Base-by-base conservation (phyloP, 2,888 invertebrate genomes). In the Pyralis farinalis region DNA sequence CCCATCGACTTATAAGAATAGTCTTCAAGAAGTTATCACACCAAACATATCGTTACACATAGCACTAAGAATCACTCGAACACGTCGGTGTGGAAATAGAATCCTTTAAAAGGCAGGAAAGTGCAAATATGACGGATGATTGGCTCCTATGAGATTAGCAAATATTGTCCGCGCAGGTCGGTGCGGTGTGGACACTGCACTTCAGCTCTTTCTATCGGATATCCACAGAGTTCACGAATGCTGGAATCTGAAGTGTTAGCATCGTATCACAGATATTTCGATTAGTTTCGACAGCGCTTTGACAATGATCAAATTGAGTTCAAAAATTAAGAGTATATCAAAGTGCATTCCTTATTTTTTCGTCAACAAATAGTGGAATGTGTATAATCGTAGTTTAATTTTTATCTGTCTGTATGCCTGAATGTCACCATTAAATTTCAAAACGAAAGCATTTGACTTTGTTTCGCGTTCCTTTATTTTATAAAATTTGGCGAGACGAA, bases 131-230 rank as follows among this genome's bases (percentile, higher is more conserved):
- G 60, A 56, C 50, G 63, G 44, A 57, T 63, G 61, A 70, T 69
- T 69, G 58, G 51, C 48, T 53, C 49, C 52, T 59, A 54, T 40
- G 56, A 58, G 61, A 69, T 68, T 65, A 59, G 70, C 66, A 72
- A 73, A 61, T 49, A 58, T 47, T 53, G 48, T 42, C 45, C 33
- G 40, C 16, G 22, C 35, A 21, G 42, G 49, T 47, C 34, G 27
- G 43, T 40, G 45, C 42, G 46, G 51, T 81, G 69, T 82, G 66
- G 76, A 71, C 72, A 65, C 41, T 74, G 73, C 82, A 65, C 82
- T 82, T 56, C 56, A 74, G 56, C 65, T 71, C 71, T 73, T 16
- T 78, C 63, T 69, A 71, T 69, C 63, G 50, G 63, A 63, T 67
- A 63, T 70, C 67, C 62, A 58, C 60, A 54, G 58, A 59, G 58